phyloP scores from a whole-genome alignment of 1,140 invertebrate genomes.

The Drosophila arawakana region DNA sequence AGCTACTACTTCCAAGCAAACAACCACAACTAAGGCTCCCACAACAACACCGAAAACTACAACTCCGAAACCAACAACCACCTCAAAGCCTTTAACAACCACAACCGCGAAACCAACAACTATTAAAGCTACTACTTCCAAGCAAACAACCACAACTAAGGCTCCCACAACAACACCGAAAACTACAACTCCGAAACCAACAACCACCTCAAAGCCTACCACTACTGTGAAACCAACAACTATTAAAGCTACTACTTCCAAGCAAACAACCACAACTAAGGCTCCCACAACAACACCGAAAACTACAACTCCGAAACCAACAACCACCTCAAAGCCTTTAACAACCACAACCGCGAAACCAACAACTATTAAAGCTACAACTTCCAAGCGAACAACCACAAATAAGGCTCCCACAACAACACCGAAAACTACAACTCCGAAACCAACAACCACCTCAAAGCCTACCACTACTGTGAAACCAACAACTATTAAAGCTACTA shows the following conservation, averaged over 20 bases:
- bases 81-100: background rate
- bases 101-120: slow-evolving; percentile 13
- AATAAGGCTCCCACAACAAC: slow-evolving; percentile 1
- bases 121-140: background rate
- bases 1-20: background rate
- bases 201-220: background rate
- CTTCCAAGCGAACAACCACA: slow-evolving; percentile 9
- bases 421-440: background rate
- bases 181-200: slow-evolving; percentile 3
- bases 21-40: slow-evolving; percentile 10
- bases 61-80: slow-evolving; percentile 14
- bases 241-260: background rate
- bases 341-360: slow-evolving; percentile 15
- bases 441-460: slow-evolving; percentile 11
- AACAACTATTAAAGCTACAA: slow-evolving; percentile 4
- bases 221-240: slow-evolving; percentile 9
- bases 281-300: slow-evolving; percentile 1
- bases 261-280: slow-evolving; percentile 9
- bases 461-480: background rate
- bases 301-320: background rate
- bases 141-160: slow-evolving; percentile 16
- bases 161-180: background rate
- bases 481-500: slow-evolving; percentile 4
- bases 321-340: slow-evolving; percentile 10
- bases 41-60: background rate